Evolutionary conservation across 2,113 vertebrate genomes (phyloP), one percentile per base, ranked within the genome.

Genomic region (Cyrtonyx montezumae): DNA sequence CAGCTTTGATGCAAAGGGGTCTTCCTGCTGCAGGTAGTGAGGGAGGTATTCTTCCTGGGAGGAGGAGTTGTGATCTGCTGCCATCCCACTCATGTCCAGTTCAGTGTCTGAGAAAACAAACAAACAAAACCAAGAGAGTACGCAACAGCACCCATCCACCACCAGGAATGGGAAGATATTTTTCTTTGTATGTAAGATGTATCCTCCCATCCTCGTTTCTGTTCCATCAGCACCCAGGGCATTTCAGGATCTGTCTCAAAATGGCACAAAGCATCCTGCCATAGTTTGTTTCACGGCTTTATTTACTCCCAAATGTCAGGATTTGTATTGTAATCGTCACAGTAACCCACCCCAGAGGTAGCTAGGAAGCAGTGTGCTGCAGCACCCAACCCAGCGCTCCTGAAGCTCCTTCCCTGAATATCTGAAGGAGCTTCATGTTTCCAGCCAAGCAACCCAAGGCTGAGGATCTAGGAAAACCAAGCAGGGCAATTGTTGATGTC

Each of bases 1-100:
- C 66, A 99, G 98, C 86, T 97, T 98, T 18, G 99, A 99, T 91
- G 97, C 96, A 79, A 99, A 99, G 2, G 99, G 98, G 22, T 99
- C 99, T 70, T 97, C 98, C 10, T 89, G 96, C 84, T 97, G 98
- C 61, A 98, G 97, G 45, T 98, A 97, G 70, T 97, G 98, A 21
- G 98, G 98, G 82, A 98, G 58, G 34, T 95, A 96, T 20, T 97
- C 95, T 2, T 97, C 95, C 36, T 94, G 94, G 10, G 96, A 96
- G 46, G 95, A 97, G 13, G 78, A 95, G 40, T 96, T 98, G 83
- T 98, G 98, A 61, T 98, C 98, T 93, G 96, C 83, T 32, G 97
- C 96, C 98, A 98, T 98, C 61, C 86, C 71, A 94, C 75, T 96
- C 87, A 95, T 73, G 85, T 80, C 67, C 62, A 46, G 69, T 37